Evolutionary conservation across 2,888 invertebrate species (phyloP), one percentile per base, ranked within the genome.

Genomic region (Phania funesta): DNA sequence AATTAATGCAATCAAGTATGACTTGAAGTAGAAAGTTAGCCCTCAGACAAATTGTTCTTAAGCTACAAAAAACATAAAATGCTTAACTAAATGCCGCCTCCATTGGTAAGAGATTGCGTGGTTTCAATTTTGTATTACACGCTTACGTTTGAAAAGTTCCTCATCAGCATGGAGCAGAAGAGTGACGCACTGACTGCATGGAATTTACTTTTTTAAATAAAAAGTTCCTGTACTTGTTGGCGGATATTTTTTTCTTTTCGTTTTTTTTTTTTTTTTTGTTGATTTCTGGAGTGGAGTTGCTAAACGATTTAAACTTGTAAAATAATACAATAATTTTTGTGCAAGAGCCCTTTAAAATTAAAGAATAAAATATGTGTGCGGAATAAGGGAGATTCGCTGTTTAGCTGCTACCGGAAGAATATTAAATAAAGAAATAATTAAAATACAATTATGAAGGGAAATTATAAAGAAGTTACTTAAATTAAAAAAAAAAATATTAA

Each of bases 1-100:
- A 80, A 83, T 83, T 83, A 83, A 83, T 62, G 71, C 83, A 83
- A 80, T 83, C 76, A 68, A 73, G 50, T 68, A 73, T 68, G 73
- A 52, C 73, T 83, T 68, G 78, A 78, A 78, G 82, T 64, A 74
- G 77, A 82, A 82, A 73, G 82, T 70, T 78, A 82, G 78, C 78
- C 78, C 73, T 74, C 68, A 74, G 73, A 78, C 81, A 81, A 78
- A 74, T 78, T 74, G 68, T 54, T 64, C 73, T 81, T 77, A 44
- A 77, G 54, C 48, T 22, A 13, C 22, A 22, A 73, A 67, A 26
- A 46, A 65, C 5, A 75, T 35, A 54, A 70, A 77, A 46, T 70
- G 16, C 35, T 52, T 52, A 62, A 54, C 24, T 48, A 64, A 48
- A 71, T 58, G 35, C 56, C 44, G 70, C 16, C 29, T 32, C 38